phyloP scores from a whole-genome alignment of 2,113 vertebrate genomes.

The Conger conger region DNA sequence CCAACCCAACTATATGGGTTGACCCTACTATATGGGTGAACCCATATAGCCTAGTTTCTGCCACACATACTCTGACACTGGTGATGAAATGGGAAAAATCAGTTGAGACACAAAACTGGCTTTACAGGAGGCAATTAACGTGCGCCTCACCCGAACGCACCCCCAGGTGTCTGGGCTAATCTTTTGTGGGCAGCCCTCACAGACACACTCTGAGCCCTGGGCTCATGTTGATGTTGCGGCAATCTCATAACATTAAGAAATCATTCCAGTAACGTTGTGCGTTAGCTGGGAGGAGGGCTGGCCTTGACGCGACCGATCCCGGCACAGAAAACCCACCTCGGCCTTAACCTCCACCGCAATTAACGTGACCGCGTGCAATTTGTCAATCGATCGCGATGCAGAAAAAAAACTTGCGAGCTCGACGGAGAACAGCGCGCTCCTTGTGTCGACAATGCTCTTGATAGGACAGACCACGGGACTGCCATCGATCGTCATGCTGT shows the following conservation, averaged over 20 bases:
- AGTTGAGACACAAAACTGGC: background rate
- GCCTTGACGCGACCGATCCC: background rate
- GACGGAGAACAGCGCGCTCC: conserved; percentile 27
- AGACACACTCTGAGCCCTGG: too few species aligned
- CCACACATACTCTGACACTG: too few species aligned
- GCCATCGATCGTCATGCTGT: background rate
- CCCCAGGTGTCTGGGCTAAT: conserved; percentile 10
- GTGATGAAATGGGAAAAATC: background rate
- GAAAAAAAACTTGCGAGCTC: background rate
- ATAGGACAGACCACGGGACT: conserved; percentile 24
- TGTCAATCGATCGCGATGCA: background rate
- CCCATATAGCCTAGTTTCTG: too few species aligned
- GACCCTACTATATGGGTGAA: too few species aligned
- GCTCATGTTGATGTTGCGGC: too few species aligned
- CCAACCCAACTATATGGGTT: too few species aligned
- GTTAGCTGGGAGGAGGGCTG: background rate
- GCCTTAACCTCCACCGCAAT: too few species aligned
- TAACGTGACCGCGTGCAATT: too few species aligned
- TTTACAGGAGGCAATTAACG: background rate
- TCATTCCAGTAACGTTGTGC: too few species aligned
- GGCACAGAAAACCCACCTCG: too few species aligned
- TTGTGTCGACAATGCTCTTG: conserved; percentile 31
- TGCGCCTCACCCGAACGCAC: conserved; percentile 10
- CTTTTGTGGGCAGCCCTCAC: conserved; percentile 13
- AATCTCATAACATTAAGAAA: too few species aligned